phyloP scores from a whole-genome alignment of 2,888 invertebrate species.

The Eulithis testata region DNA sequence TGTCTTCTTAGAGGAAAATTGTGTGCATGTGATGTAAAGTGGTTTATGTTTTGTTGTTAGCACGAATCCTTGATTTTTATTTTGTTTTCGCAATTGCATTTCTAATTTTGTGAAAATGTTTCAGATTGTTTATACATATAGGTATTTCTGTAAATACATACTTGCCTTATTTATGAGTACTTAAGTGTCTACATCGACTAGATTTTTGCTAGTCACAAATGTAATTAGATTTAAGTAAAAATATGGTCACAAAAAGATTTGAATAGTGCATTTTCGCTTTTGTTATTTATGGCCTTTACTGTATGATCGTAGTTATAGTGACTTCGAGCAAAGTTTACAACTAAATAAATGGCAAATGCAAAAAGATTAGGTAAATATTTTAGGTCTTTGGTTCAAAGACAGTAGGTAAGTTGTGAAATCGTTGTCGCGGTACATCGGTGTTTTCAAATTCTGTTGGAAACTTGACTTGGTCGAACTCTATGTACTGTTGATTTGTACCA shows the following conservation, averaged over 20 bases:
- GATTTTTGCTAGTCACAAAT: conserved; percentile 79
- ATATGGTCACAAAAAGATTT: conserved; percentile 48
- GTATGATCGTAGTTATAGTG: too few relatives aligned
- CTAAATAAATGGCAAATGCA: too few relatives aligned
- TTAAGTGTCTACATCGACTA: conserved; percentile 73
- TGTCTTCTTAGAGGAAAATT: conserved; percentile 81
- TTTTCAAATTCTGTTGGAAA: too few relatives aligned
- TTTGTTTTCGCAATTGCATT: conserved; percentile 70
- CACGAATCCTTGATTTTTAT: conserved; percentile 61
- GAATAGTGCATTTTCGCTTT: conserved; percentile 3
- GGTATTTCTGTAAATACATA: conserved; percentile 75
- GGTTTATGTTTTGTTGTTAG: conserved; percentile 71
- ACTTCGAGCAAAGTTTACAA: too few relatives aligned
- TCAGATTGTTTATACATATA: conserved; percentile 69
- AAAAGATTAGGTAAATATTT: too few relatives aligned
- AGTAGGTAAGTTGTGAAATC: too few relatives aligned
- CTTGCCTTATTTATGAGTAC: conserved; percentile 76
- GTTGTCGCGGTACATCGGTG: too few relatives aligned
- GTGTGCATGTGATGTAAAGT: conserved; percentile 74
- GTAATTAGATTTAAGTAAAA: conserved; percentile 49
- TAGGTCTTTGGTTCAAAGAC: too few relatives aligned
- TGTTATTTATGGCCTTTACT: neutral
- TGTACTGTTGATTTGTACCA: too few relatives aligned
- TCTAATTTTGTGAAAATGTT: conserved; percentile 63
- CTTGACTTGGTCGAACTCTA: too few relatives aligned